Percentiles rank a stretch among this genome's conserved stretches.
phyloP scores from a whole-genome alignment of 2,113 vertebrate genomes.

The Crotalus helleri region DNA sequence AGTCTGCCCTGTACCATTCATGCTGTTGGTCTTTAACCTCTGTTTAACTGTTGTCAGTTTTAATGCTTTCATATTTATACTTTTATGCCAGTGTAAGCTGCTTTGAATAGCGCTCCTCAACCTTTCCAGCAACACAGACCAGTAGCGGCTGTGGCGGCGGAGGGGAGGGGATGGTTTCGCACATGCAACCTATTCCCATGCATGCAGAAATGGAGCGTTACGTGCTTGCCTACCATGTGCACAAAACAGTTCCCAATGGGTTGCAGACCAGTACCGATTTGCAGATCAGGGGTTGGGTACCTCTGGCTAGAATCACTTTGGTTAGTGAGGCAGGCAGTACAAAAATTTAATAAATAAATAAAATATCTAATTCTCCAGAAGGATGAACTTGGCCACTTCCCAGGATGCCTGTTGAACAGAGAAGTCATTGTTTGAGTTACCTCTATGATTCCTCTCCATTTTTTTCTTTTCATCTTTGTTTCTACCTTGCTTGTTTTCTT shows the following conservation, averaged over 20 bases:
- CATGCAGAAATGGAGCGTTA: not conserved
- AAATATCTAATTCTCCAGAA: not conserved
- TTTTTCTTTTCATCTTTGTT: not conserved
- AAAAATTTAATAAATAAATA: not conserved
- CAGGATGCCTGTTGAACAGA: not conserved
- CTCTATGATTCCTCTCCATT: not conserved
- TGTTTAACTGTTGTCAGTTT: too few species aligned
- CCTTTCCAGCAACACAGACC: too few species aligned
- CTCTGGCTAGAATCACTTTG: not conserved
- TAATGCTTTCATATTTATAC: too few species aligned
- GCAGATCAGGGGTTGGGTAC: not conserved
- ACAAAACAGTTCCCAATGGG: not conserved
- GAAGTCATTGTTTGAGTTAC: not conserved
- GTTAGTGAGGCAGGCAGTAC: not conserved
- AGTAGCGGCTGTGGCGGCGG: too few species aligned
- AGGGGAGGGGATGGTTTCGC: not conserved
- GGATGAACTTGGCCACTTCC: not conserved
- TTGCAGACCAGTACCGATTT: not conserved
- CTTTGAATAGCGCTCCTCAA: too few species aligned
- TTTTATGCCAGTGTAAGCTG: too few species aligned
- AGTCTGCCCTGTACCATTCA: too few species aligned
- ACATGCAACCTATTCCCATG: not conserved
- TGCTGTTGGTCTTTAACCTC: too few species aligned
- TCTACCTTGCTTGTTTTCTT: not conserved
- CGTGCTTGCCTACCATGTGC: not conserved